Evolutionary conservation across 2,888 invertebrate genomes (phyloP), one percentile per base, ranked within the genome.

Genomic region (Phaedon cochleariae): DNA sequence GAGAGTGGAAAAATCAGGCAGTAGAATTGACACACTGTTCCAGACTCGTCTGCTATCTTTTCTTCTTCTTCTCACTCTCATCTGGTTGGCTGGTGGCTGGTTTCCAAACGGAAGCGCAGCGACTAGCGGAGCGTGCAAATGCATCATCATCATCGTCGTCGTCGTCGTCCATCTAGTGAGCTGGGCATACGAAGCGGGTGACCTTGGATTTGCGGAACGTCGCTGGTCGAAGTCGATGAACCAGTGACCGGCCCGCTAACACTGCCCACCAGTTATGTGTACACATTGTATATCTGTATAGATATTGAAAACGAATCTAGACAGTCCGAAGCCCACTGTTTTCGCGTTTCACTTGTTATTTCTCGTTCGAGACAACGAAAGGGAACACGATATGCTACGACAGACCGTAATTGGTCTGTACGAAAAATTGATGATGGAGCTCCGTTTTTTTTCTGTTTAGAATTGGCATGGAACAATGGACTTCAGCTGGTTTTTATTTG

Each of bases 191-290:
- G 51, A 65, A 72, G 74, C 73, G 73, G 73, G 76, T 81, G 83
- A 83, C 84, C 84, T 84, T 84, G 82, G 79, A 79, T 75, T 81
- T 79, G 81, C 83, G 82, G 83, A 83, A 83, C 83, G 83, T 82
- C 82, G 82, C 69, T 71, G 75, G 12, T 12, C 10, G 5, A 34
- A 58, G 84, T 83, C 84, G 83, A 82, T 83, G 84, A 84, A 84
- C 84, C 76, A 83, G 80, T 82, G 82, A 82, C 82, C 83, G 82
- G 59, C 61, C 64, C 59, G 55, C 68, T 48, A 26, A 3, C 26
- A 26, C 52, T 41, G 51, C 53, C 37, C 54, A 52, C 57, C 65
- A 61, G 65, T 65, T 65, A 61, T 64, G 15, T 41, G 41, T 15
- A n/a, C 3, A 34, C 5, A n/a, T n/a, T n/a, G n/a, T n/a, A n/a